These are phyloP conservation scores for Potorous gilbertii DNA, from an alignment of 2,797 vertebrate species.

Conservation along the genomic window DNA sequence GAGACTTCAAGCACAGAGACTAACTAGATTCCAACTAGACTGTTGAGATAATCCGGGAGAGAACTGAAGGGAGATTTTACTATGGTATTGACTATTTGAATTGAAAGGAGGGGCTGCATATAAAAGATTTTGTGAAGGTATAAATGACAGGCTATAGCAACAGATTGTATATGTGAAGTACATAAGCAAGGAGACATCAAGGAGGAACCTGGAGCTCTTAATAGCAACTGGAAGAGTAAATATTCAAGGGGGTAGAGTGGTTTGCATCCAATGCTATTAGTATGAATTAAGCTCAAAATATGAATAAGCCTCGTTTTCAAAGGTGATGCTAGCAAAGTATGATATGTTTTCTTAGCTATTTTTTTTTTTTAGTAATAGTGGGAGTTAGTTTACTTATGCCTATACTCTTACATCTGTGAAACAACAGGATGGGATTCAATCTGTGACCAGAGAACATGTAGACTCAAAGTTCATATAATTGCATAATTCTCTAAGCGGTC, in stretches of 20 bases:
- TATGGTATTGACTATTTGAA: neutral
- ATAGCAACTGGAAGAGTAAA: neutral
- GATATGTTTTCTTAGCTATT: neutral
- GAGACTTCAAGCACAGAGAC: too few relatives aligned
- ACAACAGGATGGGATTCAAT: neutral
- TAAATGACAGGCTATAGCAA: neutral
- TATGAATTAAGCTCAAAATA: neutral
- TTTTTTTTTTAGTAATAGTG: constrained; percentile 1
- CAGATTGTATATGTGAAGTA: neutral
- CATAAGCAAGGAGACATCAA: neutral
- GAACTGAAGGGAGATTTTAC: neutral
- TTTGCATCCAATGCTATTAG: neutral
- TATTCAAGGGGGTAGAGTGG: neutral
- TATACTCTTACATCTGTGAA: neutral
- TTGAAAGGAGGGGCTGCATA: neutral
- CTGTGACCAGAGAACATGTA: neutral
- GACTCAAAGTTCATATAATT: neutral
- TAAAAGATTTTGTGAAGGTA: neutral
- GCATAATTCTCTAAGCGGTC: neutral
- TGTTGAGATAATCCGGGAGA: neutral
- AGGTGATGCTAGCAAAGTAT: neutral
- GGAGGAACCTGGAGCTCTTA: neutral
- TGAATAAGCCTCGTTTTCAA: neutral
- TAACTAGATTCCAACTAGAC: neutral
- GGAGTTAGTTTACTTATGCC: neutral